Percentiles rank a stretch among this genome's conserved stretches.
Conservation (phyloP, 2,888 invertebrate species). For the Nasonia oneida region DNA sequence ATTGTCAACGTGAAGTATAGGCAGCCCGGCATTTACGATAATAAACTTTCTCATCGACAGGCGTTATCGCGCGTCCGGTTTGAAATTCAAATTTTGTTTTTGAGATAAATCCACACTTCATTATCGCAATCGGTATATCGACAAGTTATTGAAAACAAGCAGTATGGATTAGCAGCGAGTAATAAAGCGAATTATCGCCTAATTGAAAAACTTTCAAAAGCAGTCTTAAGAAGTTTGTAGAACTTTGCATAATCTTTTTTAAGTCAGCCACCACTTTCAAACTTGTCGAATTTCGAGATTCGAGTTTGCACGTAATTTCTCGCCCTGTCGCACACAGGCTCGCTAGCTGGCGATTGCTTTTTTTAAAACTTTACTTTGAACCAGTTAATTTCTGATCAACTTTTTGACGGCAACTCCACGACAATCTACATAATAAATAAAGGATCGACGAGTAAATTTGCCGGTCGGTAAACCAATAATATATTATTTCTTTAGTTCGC, state of each 20-base stretch:
- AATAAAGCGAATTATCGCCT: slow-evolving; percentile 3
- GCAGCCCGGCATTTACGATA: not conserved
- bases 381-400: not conserved
- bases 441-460: not conserved
- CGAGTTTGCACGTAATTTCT: slow-evolving; percentile 3
- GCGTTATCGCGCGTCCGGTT: not conserved
- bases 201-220: not conserved
- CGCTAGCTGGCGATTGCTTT: not conserved
- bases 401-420: not conserved
- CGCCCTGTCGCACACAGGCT: not conserved
- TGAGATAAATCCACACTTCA: not conserved
- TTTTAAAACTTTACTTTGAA: not conserved
- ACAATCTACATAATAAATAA: too few relatives aligned
- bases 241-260: slow-evolving; percentile 9
- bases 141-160: not conserved
- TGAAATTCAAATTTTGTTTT: not conserved
- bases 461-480: too few relatives aligned
- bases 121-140: not conserved
- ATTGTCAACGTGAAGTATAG: slow-evolving; percentile 6
- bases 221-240: not conserved
- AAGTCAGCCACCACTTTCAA: not conserved
- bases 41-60: not conserved
- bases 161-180: not conserved
- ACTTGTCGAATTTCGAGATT: slow-evolving; percentile 10
- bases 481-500: too few relatives aligned